Conservation (phyloP, 2,113 vertebrate species). For the Leptosomus discolor region DNA sequence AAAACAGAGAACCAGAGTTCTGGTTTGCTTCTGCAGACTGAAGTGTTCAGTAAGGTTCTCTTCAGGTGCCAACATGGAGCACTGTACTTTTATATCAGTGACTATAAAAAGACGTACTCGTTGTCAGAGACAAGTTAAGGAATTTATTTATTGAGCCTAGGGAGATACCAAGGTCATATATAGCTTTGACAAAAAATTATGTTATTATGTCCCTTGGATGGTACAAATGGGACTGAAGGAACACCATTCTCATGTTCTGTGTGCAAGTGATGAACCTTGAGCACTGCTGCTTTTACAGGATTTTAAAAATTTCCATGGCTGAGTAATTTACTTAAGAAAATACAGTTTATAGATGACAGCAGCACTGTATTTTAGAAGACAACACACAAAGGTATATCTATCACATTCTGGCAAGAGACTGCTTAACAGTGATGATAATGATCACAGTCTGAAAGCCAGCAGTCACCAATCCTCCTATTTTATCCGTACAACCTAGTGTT, state of each 20-base stretch:
- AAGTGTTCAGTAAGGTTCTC: background rate
- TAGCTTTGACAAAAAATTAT: background rate
- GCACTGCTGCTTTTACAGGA: background rate
- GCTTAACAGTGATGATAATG: background rate
- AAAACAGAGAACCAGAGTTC: background rate
- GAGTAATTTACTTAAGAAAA: background rate
- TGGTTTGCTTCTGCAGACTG: background rate
- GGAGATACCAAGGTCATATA: background rate
- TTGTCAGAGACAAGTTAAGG: too few relatives aligned
- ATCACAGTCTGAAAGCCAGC: background rate
- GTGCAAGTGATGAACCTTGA: background rate
- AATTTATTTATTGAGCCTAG: background rate
- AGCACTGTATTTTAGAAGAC: background rate
- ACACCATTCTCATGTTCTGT: background rate
- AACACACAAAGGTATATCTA: background rate
- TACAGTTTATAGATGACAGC: background rate
- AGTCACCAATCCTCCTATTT: background rate
- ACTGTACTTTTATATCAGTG: background rate
- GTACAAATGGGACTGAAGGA: background rate
- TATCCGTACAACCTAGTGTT: background rate
- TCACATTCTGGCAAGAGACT: background rate
- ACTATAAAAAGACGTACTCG: background rate
- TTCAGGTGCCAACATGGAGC: background rate
- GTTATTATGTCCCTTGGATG: background rate
- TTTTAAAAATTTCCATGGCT: background rate